Conservation (phyloP, 2,113 vertebrate genomes). For the Pteropus alecto region DNA sequence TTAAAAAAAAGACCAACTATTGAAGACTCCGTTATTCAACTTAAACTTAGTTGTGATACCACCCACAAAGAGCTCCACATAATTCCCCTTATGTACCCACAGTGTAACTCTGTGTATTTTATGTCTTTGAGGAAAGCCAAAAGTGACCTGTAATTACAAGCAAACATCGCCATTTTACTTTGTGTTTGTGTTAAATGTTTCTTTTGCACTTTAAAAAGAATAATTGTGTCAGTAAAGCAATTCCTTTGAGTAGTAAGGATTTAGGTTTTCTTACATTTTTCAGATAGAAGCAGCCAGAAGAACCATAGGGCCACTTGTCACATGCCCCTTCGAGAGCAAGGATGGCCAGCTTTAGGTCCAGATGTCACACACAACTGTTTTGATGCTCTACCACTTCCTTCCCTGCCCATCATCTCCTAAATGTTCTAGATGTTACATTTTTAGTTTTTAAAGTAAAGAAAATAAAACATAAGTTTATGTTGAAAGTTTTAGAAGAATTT, state of each 20-base stretch:
- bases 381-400: not conserved
- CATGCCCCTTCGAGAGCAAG: not conserved
- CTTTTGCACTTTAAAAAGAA: slow-evolving; percentile 41
- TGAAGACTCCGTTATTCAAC: slow-evolving; percentile 12
- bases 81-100: not conserved
- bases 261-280: not conserved
- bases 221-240: not conserved
- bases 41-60: not conserved
- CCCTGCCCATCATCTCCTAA: not conserved
- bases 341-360: too few relatives aligned
- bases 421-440: not conserved
- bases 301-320: not conserved
- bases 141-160: slow-evolving; percentile 37
- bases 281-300: not conserved
- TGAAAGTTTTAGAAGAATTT: slow-evolving; percentile 27
- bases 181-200: slow-evolving; percentile 20
- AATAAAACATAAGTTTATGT: not conserved
- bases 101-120: slow-evolving; percentile 11
- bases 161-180: not conserved
- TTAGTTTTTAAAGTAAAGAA: not conserved
- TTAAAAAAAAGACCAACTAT: not conserved
- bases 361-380: not conserved
- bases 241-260: not conserved
- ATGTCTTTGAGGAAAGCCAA: slow-evolving; percentile 24
- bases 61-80: not conserved